Evolutionary conservation across 1,140 invertebrate genomes (phyloP).

Genomic region (Sinella curviseta): DNA sequence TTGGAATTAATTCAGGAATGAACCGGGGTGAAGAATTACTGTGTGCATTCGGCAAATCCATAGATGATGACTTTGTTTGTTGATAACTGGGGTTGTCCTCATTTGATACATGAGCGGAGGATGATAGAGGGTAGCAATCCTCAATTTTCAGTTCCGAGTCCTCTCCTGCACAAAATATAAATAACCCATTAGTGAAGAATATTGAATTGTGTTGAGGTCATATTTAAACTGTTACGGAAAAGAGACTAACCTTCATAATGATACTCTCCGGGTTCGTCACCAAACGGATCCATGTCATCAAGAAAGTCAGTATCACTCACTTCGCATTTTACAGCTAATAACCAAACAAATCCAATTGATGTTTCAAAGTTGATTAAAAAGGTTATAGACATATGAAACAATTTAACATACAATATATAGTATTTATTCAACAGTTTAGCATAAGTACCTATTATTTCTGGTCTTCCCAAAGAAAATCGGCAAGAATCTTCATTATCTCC

Average conservation of each 20-base stretch:
- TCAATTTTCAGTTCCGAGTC: not conserved
- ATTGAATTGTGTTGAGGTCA: not conserved
- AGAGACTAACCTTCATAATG: not conserved
- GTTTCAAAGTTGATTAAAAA: not conserved
- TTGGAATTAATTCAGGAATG: conserved; percentile 1
- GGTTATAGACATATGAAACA: not conserved
- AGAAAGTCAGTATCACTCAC: not conserved
- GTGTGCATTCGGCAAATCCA: not conserved
- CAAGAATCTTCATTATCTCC: too few species aligned
- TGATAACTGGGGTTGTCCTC: not conserved
- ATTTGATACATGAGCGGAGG: too few species aligned
- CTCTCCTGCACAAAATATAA: not conserved
- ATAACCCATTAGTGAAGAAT: too few species aligned
- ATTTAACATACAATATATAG: not conserved
- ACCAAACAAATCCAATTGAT: not conserved
- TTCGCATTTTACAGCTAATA: not conserved
- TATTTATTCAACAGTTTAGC: not conserved
- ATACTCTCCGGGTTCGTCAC: not conserved
- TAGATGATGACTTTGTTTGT: not conserved
- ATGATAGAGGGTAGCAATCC: not conserved
- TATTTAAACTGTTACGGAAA: not conserved
- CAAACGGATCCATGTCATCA: not conserved
- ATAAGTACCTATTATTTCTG: not conserved
- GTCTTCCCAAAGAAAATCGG: too few species aligned
- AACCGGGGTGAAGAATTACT: too few species aligned